Conservation (phyloP, 1,140 invertebrate genomes). For the Lepidurus apus region DNA sequence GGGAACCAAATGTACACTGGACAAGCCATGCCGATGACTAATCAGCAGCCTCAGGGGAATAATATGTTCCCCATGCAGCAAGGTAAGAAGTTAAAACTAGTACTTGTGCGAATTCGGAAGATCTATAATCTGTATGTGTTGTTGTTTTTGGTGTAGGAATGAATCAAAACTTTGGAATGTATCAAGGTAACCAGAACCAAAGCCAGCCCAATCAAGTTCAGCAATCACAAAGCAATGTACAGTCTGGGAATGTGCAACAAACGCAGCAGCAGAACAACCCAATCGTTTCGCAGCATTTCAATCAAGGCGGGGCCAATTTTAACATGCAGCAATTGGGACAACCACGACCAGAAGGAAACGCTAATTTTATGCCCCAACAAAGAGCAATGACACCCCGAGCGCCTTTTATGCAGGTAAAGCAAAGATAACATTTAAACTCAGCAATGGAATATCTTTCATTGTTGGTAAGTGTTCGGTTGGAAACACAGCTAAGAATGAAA, state of each 20-base stretch:
- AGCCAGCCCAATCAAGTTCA: constrained; percentile 39
- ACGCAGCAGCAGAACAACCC: constrained; percentile 52
- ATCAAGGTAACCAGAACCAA: constrained; percentile 39
- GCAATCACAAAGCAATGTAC: constrained; percentile 46
- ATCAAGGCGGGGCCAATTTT: constrained; percentile 25
- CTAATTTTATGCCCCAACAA: constrained; percentile 23
- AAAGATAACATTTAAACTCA: neutral
- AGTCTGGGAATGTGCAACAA: constrained; percentile 49
- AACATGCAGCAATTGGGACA: constrained; percentile 20
- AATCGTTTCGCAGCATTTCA: constrained; percentile 26
- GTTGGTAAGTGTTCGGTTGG: too few species aligned
- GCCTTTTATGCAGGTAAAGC: constrained; percentile 26
- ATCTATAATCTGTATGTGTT: constrained; percentile 30
- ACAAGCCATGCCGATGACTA: constrained; percentile 38
- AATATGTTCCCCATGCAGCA: constrained; percentile 49
- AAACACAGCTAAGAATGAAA: too few species aligned
- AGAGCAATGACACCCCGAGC: constrained; percentile 24
- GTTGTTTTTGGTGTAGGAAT: constrained; percentile 8
- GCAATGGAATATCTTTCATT: too few species aligned
- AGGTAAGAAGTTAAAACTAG: neutral
- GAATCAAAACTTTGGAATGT: constrained; percentile 34
- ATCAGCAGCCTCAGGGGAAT: constrained; percentile 50
- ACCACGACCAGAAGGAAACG: constrained; percentile 5
- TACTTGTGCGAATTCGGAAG: too few species aligned
- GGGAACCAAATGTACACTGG: constrained; percentile 56